Percentiles rank a stretch among this genome's conserved stretches.
Conservation (phyloP, 2,797 vertebrate species). For the Chaetodon trifasciatus region DNA sequence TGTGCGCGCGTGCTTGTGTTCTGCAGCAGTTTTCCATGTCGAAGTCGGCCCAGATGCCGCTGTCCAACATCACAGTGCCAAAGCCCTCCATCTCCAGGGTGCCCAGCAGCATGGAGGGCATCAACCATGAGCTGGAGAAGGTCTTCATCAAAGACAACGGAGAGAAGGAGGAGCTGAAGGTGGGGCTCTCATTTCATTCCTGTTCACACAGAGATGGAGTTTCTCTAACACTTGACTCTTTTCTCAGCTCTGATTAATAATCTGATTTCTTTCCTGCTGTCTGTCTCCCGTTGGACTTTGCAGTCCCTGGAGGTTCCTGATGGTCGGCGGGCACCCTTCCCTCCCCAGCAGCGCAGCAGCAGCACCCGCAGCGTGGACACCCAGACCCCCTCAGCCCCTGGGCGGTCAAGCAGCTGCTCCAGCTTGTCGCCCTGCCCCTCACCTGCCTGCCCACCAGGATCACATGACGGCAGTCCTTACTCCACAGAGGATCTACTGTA, state of each 20-base stretch:
- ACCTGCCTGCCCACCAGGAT: slow-evolving; percentile 93
- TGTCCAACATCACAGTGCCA: slow-evolving; percentile 95
- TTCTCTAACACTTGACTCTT: background rate
- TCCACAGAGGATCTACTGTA: slow-evolving; percentile 94
- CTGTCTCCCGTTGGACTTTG: background rate
- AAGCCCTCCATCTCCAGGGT: slow-evolving; percentile 95
- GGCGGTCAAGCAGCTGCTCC: slow-evolving; percentile 95
- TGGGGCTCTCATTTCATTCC: slow-evolving; percentile 48
- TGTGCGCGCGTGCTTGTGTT: background rate
- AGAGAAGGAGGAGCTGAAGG: slow-evolving; percentile 96
- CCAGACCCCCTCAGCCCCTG: slow-evolving; percentile 93
- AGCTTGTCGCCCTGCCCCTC: slow-evolving; percentile 94
- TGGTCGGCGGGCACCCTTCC: slow-evolving; percentile 93
- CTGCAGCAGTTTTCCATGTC: slow-evolving; percentile 88
- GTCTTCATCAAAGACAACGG: slow-evolving; percentile 96
- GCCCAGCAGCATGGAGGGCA: slow-evolving; percentile 97
- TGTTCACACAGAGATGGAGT: no score
- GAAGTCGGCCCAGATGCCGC: slow-evolving; percentile 93
- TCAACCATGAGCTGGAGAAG: slow-evolving; percentile 98
- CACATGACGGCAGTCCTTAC: slow-evolving; percentile 96
- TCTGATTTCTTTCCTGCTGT: background rate
- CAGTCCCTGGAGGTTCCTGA: slow-evolving; percentile 97
- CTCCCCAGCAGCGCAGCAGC: slow-evolving; percentile 93
- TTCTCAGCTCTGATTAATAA: background rate
- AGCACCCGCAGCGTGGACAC: slow-evolving; percentile 94